phyloP scores from a whole-genome alignment of 64 coral and sea anemone species.

The Trachythela sp. region DNA sequence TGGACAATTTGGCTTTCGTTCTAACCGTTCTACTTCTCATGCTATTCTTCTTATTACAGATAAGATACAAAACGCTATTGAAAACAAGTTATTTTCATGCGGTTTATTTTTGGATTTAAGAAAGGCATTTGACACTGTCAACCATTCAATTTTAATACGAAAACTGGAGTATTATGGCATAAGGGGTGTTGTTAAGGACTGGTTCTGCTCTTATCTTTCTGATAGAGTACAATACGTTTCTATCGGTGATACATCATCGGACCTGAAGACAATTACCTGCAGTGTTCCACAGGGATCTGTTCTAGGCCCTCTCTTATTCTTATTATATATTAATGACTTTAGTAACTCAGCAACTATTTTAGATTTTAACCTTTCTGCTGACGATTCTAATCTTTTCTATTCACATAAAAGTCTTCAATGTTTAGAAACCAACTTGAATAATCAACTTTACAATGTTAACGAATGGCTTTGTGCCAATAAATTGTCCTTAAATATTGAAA shows the following conservation, averaged over 20 bases:
- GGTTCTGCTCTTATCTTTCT: constrained; percentile 26
- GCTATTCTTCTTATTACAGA: neutral
- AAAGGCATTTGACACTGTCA: constrained; percentile 1
- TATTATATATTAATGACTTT: neutral
- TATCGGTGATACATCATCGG: neutral
- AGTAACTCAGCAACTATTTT: neutral
- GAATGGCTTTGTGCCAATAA: neutral
- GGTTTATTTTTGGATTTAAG: neutral
- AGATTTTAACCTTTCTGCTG: neutral
- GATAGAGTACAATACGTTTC: neutral
- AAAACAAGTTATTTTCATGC: neutral
- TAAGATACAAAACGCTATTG: neutral
- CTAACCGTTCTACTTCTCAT: neutral
- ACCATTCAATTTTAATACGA: neutral
- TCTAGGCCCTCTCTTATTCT: neutral
- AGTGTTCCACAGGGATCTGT: neutral
- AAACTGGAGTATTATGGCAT: constrained; percentile 34
- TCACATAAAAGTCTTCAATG: neutral
- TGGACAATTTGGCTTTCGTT: neutral
- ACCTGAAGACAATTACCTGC: neutral
- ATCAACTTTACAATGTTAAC: neutral
- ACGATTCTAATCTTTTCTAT: neutral
- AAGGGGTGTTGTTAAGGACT: constrained; percentile 15
- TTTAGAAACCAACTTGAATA: neutral
- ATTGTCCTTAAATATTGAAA: neutral